These are phyloP conservation scores for Nestor notabilis DNA, from an alignment of 2,113 vertebrate species.

Conservation along the genomic window DNA sequence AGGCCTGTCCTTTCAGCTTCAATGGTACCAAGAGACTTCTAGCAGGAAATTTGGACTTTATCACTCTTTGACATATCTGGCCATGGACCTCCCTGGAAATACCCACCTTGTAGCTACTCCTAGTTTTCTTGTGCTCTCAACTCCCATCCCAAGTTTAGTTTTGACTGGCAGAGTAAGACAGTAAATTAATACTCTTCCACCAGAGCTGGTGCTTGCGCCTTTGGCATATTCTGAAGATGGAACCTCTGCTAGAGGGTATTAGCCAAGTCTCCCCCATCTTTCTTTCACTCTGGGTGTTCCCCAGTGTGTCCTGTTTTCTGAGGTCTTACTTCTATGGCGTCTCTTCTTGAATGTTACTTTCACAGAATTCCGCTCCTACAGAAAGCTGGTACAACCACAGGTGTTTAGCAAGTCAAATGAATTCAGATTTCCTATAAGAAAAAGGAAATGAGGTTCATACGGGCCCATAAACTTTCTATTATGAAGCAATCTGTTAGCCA, in stretches of 20 bases:
- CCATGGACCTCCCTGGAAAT: neutral
- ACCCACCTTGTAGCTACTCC: neutral
- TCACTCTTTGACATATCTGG: neutral
- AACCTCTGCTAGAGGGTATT: neutral
- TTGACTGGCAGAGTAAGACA: neutral
- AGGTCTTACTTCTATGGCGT: neutral
- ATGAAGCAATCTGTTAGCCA: conserved; percentile 57
- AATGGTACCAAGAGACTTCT: neutral
- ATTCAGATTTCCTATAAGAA: conserved; percentile 44
- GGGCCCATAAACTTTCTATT: conserved; percentile 52
- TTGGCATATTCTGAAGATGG: neutral
- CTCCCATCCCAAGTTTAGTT: neutral
- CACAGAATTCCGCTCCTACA: neutral
- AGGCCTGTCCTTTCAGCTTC: neutral
- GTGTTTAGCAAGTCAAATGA: conserved; percentile 43
- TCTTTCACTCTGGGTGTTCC: neutral
- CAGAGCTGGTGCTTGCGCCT: neutral
- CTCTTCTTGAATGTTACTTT: neutral
- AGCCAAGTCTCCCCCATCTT: neutral
- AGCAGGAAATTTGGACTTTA: neutral
- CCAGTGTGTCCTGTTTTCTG: neutral
- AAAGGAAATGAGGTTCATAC: conserved; percentile 57
- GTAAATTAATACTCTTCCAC: neutral
- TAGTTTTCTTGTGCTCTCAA: neutral
- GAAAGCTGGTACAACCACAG: neutral